Conservation (phyloP, 1,140 invertebrate genomes). For the Maniola jurtina region DNA sequence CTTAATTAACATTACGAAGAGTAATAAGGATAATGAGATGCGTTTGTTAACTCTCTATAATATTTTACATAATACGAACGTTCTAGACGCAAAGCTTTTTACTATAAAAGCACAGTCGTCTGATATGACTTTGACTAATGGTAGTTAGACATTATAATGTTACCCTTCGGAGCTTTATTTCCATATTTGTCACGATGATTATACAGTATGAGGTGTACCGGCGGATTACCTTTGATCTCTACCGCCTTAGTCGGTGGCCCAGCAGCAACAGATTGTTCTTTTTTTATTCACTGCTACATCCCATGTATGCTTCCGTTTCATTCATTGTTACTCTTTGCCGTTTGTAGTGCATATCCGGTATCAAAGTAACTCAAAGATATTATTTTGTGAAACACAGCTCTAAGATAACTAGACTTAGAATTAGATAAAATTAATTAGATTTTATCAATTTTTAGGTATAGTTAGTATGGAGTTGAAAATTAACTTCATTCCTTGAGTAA, state of each 20-base stretch:
- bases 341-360: background rate
- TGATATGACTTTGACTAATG: constrained; percentile 53
- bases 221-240: constrained; percentile 59
- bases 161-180: constrained; percentile 46
- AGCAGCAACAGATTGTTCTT: constrained; percentile 45
- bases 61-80: background rate
- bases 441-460: no score
- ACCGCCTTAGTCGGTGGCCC: constrained; percentile 65
- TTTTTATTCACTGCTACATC: constrained; percentile 45
- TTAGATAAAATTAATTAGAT: no score
- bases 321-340: constrained; percentile 5
- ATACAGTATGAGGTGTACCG: constrained; percentile 40
- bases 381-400: no score
- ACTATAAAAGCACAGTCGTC: constrained; percentile 15
- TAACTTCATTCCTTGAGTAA: no score
- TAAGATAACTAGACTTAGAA: no score
- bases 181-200: constrained; percentile 64
- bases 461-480: no score
- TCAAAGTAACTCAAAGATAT: background rate
- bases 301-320: constrained; percentile 54
- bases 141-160: constrained; percentile 34
- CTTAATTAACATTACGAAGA: background rate
- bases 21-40: constrained; percentile 2
- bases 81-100: constrained; percentile 21
- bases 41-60: constrained; percentile 11